phyloP scores from a whole-genome alignment of 92 coral and sea anemone genomes.

The Palythoa heliodiscus region DNA sequence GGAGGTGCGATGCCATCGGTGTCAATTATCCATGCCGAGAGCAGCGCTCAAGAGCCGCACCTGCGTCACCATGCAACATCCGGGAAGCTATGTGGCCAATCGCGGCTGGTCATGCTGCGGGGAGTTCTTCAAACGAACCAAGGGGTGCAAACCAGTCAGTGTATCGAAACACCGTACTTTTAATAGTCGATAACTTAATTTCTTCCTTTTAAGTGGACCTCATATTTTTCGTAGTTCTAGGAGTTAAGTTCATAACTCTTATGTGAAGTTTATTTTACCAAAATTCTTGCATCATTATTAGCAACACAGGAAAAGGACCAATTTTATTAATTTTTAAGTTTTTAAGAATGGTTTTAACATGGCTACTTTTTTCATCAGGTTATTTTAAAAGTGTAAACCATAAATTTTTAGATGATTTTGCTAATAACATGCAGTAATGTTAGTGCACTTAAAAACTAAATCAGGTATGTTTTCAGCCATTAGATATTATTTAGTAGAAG shows the following conservation, averaged over 20 bases:
- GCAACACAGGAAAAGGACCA: too few species aligned
- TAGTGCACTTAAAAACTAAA: too few species aligned
- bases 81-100: slow-evolving; percentile 76
- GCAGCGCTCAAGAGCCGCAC: slow-evolving; percentile 93
- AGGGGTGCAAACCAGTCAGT: slow-evolving; percentile 89
- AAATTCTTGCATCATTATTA: too few species aligned
- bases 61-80: slow-evolving; percentile 86
- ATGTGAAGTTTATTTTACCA: too few species aligned
- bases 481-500: too few species aligned
- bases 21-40: slow-evolving; percentile 87
- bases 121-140: slow-evolving; percentile 82
- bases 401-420: too few species aligned
- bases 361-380: too few species aligned
- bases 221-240: neutral
- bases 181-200: slow-evolving; percentile 1
- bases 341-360: too few species aligned
- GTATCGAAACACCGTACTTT: slow-evolving; percentile 73
- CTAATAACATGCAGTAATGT: too few species aligned
- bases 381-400: too few species aligned
- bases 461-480: too few species aligned
- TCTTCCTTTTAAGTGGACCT: neutral
- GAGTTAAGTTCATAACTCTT: neutral
- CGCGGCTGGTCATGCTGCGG: slow-evolving; percentile 96
- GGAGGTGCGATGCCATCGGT: slow-evolving; percentile 92
- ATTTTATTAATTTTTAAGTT: too few species aligned